Evolutionary conservation across 2,888 invertebrate genomes (phyloP), one percentile per base, ranked within the genome.

Genomic region (Lissonota sp.): DNA sequence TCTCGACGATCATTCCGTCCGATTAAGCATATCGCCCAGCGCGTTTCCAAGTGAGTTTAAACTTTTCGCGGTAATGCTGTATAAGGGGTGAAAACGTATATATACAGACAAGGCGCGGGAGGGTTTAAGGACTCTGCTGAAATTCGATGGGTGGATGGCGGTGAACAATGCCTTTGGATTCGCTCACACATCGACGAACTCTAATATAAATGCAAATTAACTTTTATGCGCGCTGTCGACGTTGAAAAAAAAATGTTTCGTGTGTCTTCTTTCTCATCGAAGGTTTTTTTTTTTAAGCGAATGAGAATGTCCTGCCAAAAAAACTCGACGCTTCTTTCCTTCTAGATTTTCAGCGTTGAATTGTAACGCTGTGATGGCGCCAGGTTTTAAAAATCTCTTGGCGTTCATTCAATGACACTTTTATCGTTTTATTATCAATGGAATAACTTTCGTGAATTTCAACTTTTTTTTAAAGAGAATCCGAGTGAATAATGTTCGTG

Each of bases 181-280:
- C 85, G 84, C 84, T 81, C 86, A 86, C 88, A 87, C 86, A 87
- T 82, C 87, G 85, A 80, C 83, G 86, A 85, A 85, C 87, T 84
- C 89, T 90, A 90, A 90, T 90, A 90, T 90, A 90, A 89, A 90
- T 90, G 90, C 88, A 90, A 90, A 90, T 90, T 87, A 83, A 83
- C 83, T 78, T 81, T 82, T 80, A 83, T 81, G 76, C 77, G 81
- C 73, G 70, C 75, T 67, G 71, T 26, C 26, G 26, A 26, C 26
- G 26, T 26, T 26, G 26, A 26, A 26, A 26, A 26, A 37, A 58
- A 80, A 70, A 80, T 80, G 72, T 75, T 76, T 26, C 26, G 26
- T 26, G 60, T 64, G 55, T 72, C 72, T 67, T 66, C 55, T 46
- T 71, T 62, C 60, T 66, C 79, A 63, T 71, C 40, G 60, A 7